Evolutionary conservation across 2,797 vertebrate species (phyloP).

Genomic region (Oreonectes daqikongensis): DNA sequence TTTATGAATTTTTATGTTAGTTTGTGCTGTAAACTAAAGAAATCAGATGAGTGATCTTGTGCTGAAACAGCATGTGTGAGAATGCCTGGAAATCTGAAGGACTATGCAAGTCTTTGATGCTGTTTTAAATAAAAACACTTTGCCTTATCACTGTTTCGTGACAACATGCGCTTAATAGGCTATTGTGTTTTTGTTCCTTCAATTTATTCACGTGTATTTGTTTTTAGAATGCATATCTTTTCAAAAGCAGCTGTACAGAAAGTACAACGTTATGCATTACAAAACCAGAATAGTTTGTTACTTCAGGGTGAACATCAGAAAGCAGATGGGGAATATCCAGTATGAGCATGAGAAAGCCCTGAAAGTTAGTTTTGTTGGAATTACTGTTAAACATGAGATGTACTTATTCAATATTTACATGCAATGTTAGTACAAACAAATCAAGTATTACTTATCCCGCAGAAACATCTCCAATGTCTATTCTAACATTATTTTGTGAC

Average conservation of each 20-base stretch:
- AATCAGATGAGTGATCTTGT: neutral
- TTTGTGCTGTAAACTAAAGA: conserved; percentile 1
- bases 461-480: neutral
- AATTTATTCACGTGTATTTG: too few relatives aligned
- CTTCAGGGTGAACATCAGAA: too few relatives aligned
- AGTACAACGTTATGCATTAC: too few relatives aligned
- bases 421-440: neutral
- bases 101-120: conserved; percentile 30
- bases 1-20: conserved; percentile 23
- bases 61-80: conserved; percentile 21
- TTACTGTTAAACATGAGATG: neutral
- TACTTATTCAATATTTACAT: neutral
- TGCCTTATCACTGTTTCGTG: conserved; percentile 3
- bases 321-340: too few relatives aligned
- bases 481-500: neutral
- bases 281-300: too few relatives aligned
- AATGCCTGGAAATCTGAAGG: conserved; percentile 21
- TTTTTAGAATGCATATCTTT: too few relatives aligned
- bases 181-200: too few relatives aligned
- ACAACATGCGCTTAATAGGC: neutral
- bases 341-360: too few relatives aligned
- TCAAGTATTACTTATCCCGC: neutral
- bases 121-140: conserved; percentile 31
- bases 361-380: too few relatives aligned
- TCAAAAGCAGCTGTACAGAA: too few relatives aligned